These are phyloP conservation scores for Myiagra hebetior DNA, from an alignment of 2,113 vertebrate species.

Conservation along the genomic window DNA sequence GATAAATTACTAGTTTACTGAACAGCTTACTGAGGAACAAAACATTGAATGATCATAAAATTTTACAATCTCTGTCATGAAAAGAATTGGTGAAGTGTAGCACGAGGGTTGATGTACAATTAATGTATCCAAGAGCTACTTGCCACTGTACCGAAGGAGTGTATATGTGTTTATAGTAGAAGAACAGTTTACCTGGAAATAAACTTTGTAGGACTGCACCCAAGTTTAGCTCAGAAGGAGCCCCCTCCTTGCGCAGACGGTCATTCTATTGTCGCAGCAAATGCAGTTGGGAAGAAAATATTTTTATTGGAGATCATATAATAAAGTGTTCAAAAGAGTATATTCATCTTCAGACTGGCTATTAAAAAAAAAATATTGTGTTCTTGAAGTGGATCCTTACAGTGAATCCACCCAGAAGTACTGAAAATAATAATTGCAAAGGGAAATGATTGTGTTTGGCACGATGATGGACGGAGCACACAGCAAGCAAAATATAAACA, in stretches of 20 bases:
- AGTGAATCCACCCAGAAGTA: not conserved
- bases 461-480: not conserved
- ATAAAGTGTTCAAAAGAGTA: not conserved
- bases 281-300: not conserved
- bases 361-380: not conserved
- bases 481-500: not conserved
- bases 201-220: not conserved
- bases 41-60: not conserved
- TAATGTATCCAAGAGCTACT: not conserved
- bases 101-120: not conserved
- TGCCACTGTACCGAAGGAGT: not conserved
- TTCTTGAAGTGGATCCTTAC: not conserved
- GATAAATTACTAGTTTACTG: not conserved
- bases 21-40: not conserved
- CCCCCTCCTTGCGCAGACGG: not conserved
- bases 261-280: not conserved
- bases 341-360: not conserved
- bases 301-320: not conserved
- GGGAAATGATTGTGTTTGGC: not conserved
- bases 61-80: not conserved
- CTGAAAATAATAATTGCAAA: not conserved
- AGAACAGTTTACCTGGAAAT: not conserved
- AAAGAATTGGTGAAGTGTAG: not conserved
- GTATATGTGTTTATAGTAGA: not conserved
- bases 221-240: not conserved